Evolutionary conservation across 2,888 invertebrate genomes (phyloP), one percentile per base, ranked within the genome.

Genomic region (Amorpha juglandis): DNA sequence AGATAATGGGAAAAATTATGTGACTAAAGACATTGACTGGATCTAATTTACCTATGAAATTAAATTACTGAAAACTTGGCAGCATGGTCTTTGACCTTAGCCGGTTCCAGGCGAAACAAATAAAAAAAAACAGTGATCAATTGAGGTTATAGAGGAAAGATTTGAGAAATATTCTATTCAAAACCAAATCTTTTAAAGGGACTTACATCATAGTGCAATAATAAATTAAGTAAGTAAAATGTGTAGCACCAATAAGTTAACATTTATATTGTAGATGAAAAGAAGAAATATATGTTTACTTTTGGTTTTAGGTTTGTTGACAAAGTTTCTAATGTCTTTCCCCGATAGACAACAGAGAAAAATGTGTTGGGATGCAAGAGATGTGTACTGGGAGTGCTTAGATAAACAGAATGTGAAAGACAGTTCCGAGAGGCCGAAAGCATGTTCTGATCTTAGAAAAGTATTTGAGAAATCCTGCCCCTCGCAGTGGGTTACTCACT

Each of bases 401-500:
- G 97, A 97, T 85, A 92, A 94, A 70, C 92, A 94, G 72, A 94
- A 95, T 77, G 92, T 95, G 64, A 95, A 95, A 78, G 96, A 95
- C 65, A 94, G 92, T 82, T 88, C 93, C 64, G 88, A 86, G 66
- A 87, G 86, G 72, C 92, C 91, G 9, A 93, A 91, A 75, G 92
- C 89, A 69, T 98, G 98, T 87, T 86, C 90, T 70, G 94, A 96
- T 78, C 89, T 97, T 74, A 95, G 97, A 72, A 95, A 96, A 89
- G 74, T 95, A 63, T 98, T 96, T 84, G 97, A 97, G 92, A 94
- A 94, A 69, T 95, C 95, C 33, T 98, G 98, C 82, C 97, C 97
- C 1, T 86, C 94, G 1, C 97, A 97, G 86, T 98, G 98, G 99
- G 98, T 98, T 55, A 97, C 97, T 84, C 98, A 99, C 91, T 99